phyloP scores from a whole-genome alignment of 2,797 vertebrate species.

The Malurus leucopterus region DNA sequence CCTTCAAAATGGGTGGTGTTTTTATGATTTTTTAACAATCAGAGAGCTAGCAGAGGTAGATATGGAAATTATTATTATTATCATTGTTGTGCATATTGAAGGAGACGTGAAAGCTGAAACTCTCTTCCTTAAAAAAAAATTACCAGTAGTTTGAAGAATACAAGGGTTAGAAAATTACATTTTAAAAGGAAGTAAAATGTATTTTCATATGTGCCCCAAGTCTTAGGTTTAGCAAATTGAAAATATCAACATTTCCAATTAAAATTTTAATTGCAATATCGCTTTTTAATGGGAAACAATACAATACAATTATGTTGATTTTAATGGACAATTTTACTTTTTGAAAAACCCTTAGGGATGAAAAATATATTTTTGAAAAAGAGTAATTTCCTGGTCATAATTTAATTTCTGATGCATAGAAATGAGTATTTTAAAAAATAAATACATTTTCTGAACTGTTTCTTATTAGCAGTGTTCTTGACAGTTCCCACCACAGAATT shows the following conservation, averaged over 20 bases:
- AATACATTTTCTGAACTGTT: background rate
- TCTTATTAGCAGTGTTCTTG: background rate
- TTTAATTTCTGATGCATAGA: background rate
- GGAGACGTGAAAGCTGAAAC: background rate
- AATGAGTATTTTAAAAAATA: background rate
- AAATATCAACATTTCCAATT: background rate
- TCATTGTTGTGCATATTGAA: background rate
- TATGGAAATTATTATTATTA: background rate
- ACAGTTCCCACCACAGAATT: background rate
- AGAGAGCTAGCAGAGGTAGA: background rate
- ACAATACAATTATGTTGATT: background rate
- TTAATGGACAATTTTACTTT: background rate
- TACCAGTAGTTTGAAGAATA: background rate
- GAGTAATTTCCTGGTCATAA: background rate
- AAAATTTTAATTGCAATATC: background rate
- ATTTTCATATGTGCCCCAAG: background rate
- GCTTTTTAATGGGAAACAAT: background rate
- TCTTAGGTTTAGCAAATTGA: background rate
- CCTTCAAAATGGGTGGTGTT: background rate
- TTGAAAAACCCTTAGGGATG: fast-evolving
- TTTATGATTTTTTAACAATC: background rate
- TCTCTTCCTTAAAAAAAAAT: background rate
- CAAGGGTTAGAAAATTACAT: background rate
- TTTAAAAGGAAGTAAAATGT: background rate
- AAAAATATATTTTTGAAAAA: background rate